These are phyloP conservation scores for Megalops atlanticus DNA, from an alignment of 2,113 vertebrate genomes.

Conservation along the genomic window DNA sequence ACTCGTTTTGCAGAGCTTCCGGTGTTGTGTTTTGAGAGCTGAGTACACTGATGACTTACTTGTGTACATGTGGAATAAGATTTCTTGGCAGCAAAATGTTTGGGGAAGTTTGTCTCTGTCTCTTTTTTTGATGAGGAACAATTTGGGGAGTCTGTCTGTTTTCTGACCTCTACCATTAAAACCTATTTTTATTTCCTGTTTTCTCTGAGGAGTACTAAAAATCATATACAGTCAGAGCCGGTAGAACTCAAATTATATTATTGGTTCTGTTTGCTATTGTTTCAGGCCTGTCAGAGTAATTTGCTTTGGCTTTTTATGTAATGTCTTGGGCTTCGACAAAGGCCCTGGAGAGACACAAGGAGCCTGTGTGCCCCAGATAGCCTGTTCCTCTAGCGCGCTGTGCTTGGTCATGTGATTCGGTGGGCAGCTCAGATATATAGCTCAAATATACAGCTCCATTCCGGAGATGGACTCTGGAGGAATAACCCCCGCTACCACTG, in stretches of 20 bases:
- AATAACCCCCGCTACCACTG: conserved; percentile 1
- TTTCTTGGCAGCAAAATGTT: conserved; percentile 1
- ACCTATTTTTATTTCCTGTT: conserved; percentile 75
- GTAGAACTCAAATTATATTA: conserved; percentile 77
- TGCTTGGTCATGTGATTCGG: conserved; percentile 73
- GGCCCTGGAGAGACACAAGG: conserved; percentile 62
- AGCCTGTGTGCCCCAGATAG: conserved; percentile 75
- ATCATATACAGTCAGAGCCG: conserved; percentile 70
- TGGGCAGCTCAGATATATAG: conserved; percentile 66
- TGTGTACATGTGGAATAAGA: not conserved
- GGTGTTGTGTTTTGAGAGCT: too few species aligned
- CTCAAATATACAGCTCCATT: conserved; percentile 74
- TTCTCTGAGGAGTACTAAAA: conserved; percentile 64
- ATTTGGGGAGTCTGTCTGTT: conserved; percentile 59
- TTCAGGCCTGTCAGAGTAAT: conserved; percentile 82
- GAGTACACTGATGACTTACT: not conserved
- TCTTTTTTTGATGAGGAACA: conserved; percentile 4
- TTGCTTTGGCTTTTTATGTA: conserved; percentile 77
- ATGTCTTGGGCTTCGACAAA: conserved; percentile 71
- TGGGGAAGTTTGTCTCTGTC: not conserved
- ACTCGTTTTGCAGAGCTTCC: not conserved
- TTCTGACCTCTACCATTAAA: conserved; percentile 75
- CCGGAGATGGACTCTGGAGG: conserved; percentile 41
- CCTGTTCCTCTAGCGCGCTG: conserved; percentile 74
- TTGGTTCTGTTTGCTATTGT: conserved; percentile 83